Conservation (phyloP, 1,140 invertebrate genomes). For the Drosophila albomicans region DNA sequence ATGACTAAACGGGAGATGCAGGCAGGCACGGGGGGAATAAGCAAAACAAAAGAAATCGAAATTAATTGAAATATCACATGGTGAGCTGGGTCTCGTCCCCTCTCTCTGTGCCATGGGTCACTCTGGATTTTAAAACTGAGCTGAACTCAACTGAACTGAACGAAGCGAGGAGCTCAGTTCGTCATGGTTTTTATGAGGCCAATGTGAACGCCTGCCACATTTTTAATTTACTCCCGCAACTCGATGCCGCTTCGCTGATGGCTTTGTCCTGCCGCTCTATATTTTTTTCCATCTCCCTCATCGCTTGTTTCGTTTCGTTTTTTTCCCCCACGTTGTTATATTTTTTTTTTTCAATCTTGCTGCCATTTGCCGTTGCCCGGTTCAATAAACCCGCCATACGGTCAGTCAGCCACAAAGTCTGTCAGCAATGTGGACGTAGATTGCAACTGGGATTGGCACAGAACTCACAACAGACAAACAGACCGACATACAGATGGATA, state of each 20-base stretch:
- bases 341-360: background rate
- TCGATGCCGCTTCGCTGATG: constrained; percentile 37
- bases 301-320: background rate
- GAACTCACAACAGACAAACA: background rate
- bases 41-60: constrained; percentile 57
- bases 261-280: constrained; percentile 29
- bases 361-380: constrained; percentile 32
- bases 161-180: constrained; percentile 32
- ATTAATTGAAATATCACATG: constrained; percentile 81
- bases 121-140: constrained; percentile 6
- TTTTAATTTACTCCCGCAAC: constrained; percentile 72
- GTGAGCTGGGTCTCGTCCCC: background rate
- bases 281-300: background rate
- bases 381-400: constrained; percentile 73
- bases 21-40: background rate
- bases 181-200: constrained; percentile 70
- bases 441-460: constrained; percentile 21
- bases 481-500: background rate
- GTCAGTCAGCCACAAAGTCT: constrained; percentile 41
- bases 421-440: constrained; percentile 21
- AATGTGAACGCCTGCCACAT: constrained; percentile 64
- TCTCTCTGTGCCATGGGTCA: constrained; percentile 18
- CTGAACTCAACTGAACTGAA: constrained; percentile 5
- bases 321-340: background rate
- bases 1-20: background rate